Percentiles rank a stretch among this genome's conserved stretches.
Evolutionary conservation across 2,888 invertebrate genomes (phyloP).

Genomic region (Chaitophorus viminalis): DNA sequence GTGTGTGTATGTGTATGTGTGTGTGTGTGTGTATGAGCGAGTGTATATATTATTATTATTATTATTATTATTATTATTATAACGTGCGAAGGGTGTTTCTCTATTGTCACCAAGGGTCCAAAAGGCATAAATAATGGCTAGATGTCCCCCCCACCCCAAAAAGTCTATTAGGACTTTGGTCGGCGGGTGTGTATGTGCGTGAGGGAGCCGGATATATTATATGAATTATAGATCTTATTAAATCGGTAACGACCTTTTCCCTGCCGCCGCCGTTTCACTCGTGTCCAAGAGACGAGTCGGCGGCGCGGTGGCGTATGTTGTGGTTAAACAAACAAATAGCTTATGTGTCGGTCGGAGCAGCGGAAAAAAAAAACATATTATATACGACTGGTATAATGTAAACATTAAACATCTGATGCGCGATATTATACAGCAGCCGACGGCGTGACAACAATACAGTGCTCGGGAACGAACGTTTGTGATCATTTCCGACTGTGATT

Average conservation of each 20-base stretch:
- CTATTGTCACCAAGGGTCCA: conserved; percentile 59
- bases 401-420: conserved; percentile 57
- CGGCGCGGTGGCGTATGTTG: conserved; percentile 48
- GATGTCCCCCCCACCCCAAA: not conserved
- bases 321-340: conserved; percentile 61
- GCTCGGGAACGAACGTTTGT: conserved; percentile 2
- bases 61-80: conserved; percentile 56
- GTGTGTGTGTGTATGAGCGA: no score
- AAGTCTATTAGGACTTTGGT: conserved; percentile 52
- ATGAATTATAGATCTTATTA: conserved; percentile 62
- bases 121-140: conserved; percentile 58
- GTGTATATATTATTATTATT: conserved; percentile 24
- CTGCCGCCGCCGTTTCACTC: not conserved
- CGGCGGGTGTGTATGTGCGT: not conserved
- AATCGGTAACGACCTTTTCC: conserved; percentile 60
- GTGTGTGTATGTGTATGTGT: not conserved
- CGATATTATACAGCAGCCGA: not conserved
- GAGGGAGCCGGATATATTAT: conserved; percentile 25
- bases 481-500: conserved; percentile 22
- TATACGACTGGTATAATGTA: conserved; percentile 52
- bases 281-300: conserved; percentile 16
- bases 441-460: not conserved
- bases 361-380: not conserved
- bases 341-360: conserved; percentile 9
- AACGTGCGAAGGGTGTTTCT: conserved; percentile 20